phyloP scores from a whole-genome alignment of 2,113 vertebrate species.

The Anser brachyrhynchus region DNA sequence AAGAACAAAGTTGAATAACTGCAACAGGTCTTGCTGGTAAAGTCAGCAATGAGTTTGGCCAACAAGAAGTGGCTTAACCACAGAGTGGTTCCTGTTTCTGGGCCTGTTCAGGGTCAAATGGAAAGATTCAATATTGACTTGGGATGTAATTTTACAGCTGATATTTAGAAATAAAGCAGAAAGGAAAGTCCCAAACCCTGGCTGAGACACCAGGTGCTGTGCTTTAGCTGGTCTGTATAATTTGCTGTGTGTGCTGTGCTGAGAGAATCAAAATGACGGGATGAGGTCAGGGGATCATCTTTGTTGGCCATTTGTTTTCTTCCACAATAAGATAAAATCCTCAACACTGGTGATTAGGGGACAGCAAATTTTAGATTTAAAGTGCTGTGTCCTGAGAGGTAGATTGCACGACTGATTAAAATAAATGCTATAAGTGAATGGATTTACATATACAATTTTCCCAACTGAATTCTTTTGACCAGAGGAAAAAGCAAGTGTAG shows the following conservation, averaged over 20 bases:
- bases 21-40: background rate
- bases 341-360: background rate
- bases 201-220: background rate
- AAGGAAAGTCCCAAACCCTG: background rate
- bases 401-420: background rate
- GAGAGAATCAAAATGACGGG: background rate
- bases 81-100: background rate
- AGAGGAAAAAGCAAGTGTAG: background rate
- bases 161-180: background rate
- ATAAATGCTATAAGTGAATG: background rate
- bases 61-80: background rate
- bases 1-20: background rate
- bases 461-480: background rate
- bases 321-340: background rate
- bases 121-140: background rate
- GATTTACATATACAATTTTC: conserved; percentile 28
- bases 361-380: background rate
- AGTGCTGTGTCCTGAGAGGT: background rate
- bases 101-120: background rate
- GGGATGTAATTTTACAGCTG: background rate
- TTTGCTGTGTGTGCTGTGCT: background rate
- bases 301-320: background rate
- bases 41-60: background rate
- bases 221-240: background rate
- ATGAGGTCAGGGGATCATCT: background rate